A percentile compares a stretch with the other conserved stretches of the same genome.
Evolutionary conservation across 2,113 vertebrate species (phyloP).

Genomic region (Psittacula cyanocephala): DNA sequence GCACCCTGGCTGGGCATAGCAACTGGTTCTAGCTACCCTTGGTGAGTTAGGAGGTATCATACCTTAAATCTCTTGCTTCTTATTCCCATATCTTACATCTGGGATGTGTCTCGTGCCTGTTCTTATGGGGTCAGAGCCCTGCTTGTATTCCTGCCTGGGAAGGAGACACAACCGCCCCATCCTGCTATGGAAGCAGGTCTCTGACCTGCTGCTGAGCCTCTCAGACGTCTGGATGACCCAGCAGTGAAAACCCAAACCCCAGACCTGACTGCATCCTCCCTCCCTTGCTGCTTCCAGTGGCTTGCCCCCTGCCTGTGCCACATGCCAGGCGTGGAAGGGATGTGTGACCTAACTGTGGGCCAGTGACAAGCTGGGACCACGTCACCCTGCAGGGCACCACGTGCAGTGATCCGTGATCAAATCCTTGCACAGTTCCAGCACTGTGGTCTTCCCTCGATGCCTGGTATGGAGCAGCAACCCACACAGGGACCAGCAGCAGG

Average conservation of each 20-base stretch:
- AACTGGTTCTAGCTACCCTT: background rate
- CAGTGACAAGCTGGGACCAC: background rate
- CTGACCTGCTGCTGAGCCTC: background rate
- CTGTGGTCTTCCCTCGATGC: fast-evolving
- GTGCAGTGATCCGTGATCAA: background rate
- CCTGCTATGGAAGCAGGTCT: background rate
- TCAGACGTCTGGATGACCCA: background rate
- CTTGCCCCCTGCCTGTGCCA: background rate
- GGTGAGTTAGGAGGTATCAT: background rate
- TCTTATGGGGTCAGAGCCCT: background rate
- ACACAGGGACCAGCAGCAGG: fast-evolving
- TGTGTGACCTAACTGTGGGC: background rate
- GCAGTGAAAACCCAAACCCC: background rate
- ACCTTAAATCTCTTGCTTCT: background rate
- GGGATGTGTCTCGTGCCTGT: background rate
- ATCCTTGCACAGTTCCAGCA: background rate
- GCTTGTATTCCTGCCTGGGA: background rate
- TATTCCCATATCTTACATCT: background rate
- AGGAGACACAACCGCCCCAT: background rate
- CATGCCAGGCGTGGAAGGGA: background rate
- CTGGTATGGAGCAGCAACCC: background rate
- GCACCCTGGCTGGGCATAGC: background rate
- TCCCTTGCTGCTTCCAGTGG: background rate
- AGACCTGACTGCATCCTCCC: background rate
- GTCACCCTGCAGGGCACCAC: background rate